Evolutionary conservation across 2,797 vertebrate genomes (phyloP), one percentile per base, ranked within the genome.

Genomic region (Miichthys miiuy): DNA sequence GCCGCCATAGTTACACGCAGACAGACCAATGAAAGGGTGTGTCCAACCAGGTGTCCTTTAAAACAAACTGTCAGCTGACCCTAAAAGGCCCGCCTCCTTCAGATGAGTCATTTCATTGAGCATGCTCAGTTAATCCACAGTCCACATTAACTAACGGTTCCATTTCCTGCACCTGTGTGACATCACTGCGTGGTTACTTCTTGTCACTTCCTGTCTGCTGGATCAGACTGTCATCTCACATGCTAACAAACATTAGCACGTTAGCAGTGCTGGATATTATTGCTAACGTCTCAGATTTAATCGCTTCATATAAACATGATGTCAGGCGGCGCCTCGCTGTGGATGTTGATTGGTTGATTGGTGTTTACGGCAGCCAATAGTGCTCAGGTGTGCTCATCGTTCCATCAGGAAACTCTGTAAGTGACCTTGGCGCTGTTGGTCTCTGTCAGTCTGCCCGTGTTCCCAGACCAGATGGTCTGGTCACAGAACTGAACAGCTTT

Each of bases 141-240:
- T 38, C 34, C 8, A 38, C 34, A 38, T 38, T 38, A 20, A 14
- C 21, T 13, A 6, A 52, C 16, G 6, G 21, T 64, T 60, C 18
- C 16, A 13, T 41, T 62, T 71, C 5, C 54, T 66, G 46, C 66
- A 62, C 68, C 51, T 71, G 13, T 71, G 68, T 81, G 77, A 83
- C 25, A 21, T 72, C 72, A 74, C 61, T 20, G 14, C 68, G 13
- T 1, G 11, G 11, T 74, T 12, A 48, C 4, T 27, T 25, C 23
- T 38, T 42, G 57, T 65, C 66, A 42, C 42, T 11, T 7, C 14
- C 4, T 34, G 27, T 65, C 34, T 50, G 48, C 48, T 50, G 48
- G 48, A 50, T 50, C 18, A 50, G n/a, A 50, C 3, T 8, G 8
- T 50, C 48, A 50, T 9, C 34, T 38, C 8, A 38, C 34, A 9